A percentile compares a stretch with the other conserved stretches of the same genome.
phyloP scores from a whole-genome alignment of 2,888 invertebrate species.

The Chesias legatella region DNA sequence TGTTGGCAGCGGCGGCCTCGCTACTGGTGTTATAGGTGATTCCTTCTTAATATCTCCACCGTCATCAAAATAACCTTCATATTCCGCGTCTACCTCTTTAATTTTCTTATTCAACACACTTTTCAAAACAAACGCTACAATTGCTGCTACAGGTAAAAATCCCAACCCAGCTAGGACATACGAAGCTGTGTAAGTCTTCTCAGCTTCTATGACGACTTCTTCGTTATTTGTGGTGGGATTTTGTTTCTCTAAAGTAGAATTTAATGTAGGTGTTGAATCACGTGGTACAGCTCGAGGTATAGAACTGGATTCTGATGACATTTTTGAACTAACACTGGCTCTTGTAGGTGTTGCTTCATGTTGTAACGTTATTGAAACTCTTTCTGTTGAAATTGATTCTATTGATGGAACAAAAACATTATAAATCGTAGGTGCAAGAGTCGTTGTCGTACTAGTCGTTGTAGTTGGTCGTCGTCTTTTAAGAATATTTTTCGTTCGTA shows the following conservation, averaged over 20 bases:
- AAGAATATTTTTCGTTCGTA: conserved; percentile 53
- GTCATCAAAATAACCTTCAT: conserved; percentile 82
- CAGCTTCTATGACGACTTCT: conserved; percentile 79
- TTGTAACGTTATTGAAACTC: conserved; percentile 28
- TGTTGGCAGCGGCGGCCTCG: conserved; percentile 77
- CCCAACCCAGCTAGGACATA: conserved; percentile 82
- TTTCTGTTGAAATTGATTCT: conserved; percentile 13
- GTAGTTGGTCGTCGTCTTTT: conserved; percentile 70
- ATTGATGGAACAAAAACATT: conserved; percentile 12
- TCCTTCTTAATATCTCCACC: conserved; percentile 75
- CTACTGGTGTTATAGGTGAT: conserved; percentile 75
- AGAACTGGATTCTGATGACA: conserved; percentile 64
- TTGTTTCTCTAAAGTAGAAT: conserved; percentile 43
- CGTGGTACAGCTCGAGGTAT: conserved; percentile 44
- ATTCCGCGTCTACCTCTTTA: conserved; percentile 79
- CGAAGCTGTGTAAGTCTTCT: conserved; percentile 81
- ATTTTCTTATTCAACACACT: conserved; percentile 77
- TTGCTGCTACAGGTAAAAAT: conserved; percentile 80
- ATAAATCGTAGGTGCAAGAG: conserved; percentile 31
- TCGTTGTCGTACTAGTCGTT: conserved; percentile 54
- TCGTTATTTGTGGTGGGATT: conserved; percentile 54
- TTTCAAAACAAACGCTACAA: conserved; percentile 78
- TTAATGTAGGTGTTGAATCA: conserved; percentile 38
- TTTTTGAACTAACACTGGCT: conserved; percentile 65
- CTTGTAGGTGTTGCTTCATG: conserved; percentile 42